Conservation (phyloP, 2,888 invertebrate genomes). For the Cacoxenus indagator region DNA sequence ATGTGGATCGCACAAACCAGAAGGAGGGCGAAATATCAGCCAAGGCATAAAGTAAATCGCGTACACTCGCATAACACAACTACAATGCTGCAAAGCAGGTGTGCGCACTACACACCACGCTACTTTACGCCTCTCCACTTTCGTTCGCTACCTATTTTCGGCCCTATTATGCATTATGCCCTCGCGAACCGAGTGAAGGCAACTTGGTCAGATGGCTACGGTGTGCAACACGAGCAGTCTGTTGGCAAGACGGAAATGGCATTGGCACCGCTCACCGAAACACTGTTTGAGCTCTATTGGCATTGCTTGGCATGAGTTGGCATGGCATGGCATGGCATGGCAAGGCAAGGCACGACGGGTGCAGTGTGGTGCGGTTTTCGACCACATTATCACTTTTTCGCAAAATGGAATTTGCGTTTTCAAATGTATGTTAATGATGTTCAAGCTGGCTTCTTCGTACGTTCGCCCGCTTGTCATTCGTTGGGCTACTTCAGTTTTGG, state of each 20-base stretch:
- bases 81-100: no score
- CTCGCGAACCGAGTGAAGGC: no score
- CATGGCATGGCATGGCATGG: neutral
- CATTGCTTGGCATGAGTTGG: neutral
- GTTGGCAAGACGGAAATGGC: conserved; percentile 3
- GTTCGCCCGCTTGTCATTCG: neutral
- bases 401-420: conserved; percentile 53
- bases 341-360: neutral
- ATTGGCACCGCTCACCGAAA: conserved; percentile 18
- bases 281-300: neutral
- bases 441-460: conserved; percentile 19
- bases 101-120: no score
- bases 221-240: conserved; percentile 2
- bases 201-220: neutral
- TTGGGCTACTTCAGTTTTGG: neutral
- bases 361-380: neutral
- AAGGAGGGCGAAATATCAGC: no score
- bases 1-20: neutral
- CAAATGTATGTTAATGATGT: conserved; percentile 62
- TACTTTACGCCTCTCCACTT: no score
- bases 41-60: no score
- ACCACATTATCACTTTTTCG: conserved; percentile 20
- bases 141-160: no score
- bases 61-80: no score
- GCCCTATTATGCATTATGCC: no score